Percentiles rank a stretch among this genome's conserved stretches.
These are phyloP conservation scores for Hystrix cristata DNA, from an alignment of 2,113 vertebrate genomes.

Conservation along the genomic window DNA sequence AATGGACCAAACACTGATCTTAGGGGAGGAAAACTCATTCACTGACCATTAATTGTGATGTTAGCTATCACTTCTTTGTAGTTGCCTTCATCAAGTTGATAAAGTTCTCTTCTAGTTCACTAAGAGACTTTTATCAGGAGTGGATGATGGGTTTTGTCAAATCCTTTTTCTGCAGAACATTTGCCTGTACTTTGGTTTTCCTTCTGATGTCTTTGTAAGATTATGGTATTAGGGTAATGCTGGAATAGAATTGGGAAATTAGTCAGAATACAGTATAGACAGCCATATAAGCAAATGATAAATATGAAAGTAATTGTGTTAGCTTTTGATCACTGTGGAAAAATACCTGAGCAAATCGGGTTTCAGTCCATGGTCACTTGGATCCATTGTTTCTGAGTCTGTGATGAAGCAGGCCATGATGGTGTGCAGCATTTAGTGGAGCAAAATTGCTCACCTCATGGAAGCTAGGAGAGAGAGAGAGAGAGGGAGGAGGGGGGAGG, in stretches of 20 bases:
- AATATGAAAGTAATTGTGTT: not conserved
- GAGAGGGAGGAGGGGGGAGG: not conserved
- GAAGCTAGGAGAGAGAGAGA: not conserved
- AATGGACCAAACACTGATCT: not conserved
- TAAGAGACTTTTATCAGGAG: not conserved
- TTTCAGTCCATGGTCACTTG: not conserved
- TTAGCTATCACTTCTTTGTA: not conserved
- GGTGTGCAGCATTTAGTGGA: not conserved
- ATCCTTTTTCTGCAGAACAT: not conserved
- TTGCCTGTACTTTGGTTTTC: not conserved
- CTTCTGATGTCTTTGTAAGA: not conserved
- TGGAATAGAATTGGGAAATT: not conserved
- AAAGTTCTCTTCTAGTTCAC: not conserved
- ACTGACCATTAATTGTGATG: not conserved
- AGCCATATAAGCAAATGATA: not conserved
- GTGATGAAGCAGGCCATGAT: not conserved
- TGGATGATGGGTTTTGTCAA: not conserved
- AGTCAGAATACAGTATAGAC: not conserved
- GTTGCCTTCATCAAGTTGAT: not conserved
- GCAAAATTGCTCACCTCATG: not conserved
- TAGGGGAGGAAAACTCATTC: not conserved
- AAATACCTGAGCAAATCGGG: not conserved
- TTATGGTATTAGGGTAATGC: not conserved
- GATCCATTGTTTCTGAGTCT: not conserved
- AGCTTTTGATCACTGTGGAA: not conserved